A percentile compares a stretch with the other conserved stretches of the same genome.
These are phyloP conservation scores for Dermatophagoides farinae DNA, from an alignment of 1,140 invertebrate species.

Conservation along the genomic window DNA sequence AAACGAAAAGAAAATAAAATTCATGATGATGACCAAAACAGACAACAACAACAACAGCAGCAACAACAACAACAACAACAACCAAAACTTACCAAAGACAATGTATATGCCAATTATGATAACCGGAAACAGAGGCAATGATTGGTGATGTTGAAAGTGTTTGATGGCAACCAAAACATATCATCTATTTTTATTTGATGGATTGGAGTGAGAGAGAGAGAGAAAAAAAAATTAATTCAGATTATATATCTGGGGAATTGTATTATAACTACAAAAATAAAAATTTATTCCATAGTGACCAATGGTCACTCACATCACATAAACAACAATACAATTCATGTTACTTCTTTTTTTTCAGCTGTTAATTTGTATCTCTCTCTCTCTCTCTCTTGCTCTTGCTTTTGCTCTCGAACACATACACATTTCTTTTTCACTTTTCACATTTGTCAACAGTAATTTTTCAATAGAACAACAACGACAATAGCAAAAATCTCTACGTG, in stretches of 20 bases:
- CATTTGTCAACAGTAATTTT: too few relatives aligned
- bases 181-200: background rate
- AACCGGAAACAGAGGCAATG: conserved; percentile 12
- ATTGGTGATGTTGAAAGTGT: conserved; percentile 8
- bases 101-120: conserved; percentile 13
- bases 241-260: background rate
- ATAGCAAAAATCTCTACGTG: too few relatives aligned
- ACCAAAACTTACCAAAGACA: conserved; percentile 13
- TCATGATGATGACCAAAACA: background rate
- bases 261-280: background rate
- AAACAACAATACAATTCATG: too few relatives aligned
- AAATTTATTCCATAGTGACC: too few relatives aligned
- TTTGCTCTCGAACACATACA: too few relatives aligned
- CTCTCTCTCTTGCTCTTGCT: too few relatives aligned
- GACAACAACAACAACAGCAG: background rate
- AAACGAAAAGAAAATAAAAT: background rate
- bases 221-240: background rate
- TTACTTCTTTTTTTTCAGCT: too few relatives aligned
- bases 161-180: conserved; percentile 10
- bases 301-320: too few relatives aligned
- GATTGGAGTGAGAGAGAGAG: background rate
- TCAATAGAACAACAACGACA: too few relatives aligned
- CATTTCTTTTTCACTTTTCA: too few relatives aligned
- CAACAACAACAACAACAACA: background rate
- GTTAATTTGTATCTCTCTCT: too few relatives aligned